Conservation (phyloP, 2,113 vertebrate genomes). For the Mesocricetus auratus region DNA sequence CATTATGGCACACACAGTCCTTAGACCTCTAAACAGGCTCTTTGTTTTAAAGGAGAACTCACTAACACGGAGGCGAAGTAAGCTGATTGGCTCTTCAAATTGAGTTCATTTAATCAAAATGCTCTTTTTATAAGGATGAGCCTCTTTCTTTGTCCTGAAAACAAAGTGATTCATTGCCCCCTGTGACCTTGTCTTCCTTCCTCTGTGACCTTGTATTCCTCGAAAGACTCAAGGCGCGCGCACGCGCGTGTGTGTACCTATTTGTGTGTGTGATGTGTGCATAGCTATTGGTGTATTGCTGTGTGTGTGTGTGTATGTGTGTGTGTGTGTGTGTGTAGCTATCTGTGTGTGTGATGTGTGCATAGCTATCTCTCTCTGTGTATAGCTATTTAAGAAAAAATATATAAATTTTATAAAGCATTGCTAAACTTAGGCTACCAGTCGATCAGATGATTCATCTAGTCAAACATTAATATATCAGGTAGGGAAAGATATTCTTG, state of each 20-base stretch:
- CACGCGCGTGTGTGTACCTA: too few relatives aligned
- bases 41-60: neutral
- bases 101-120: neutral
- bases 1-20: neutral
- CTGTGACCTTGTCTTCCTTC: constrained; percentile 12
- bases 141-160: neutral
- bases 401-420: neutral
- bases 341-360: neutral
- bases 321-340: too few relatives aligned
- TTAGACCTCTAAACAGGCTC: neutral
- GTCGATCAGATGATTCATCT: neutral
- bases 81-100: neutral
- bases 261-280: too few relatives aligned
- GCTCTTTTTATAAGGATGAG: neutral
- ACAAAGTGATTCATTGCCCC: neutral
- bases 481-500: neutral
- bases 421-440: neutral
- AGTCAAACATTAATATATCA: neutral
- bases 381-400: too few relatives aligned
- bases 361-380: too few relatives aligned
- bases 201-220: too few relatives aligned
- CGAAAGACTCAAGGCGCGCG: neutral
- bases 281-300: too few relatives aligned
- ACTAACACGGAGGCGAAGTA: neutral
- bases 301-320: too few relatives aligned